Conservation (phyloP, 2,797 vertebrate genomes). For the Microchirus variegatus region DNA sequence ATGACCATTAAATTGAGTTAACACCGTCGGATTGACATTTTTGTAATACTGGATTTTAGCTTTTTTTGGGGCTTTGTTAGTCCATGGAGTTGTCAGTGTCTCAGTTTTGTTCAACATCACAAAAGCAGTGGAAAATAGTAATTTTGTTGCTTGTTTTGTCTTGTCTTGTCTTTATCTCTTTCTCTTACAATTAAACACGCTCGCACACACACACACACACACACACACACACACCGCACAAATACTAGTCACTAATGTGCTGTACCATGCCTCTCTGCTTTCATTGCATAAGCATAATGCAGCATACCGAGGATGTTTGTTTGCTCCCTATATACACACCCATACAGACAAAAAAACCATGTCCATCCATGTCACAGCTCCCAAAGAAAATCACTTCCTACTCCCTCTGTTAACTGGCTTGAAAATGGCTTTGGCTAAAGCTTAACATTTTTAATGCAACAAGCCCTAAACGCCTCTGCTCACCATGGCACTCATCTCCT, state of each 20-base stretch:
- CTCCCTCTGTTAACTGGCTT: conserved; percentile 65
- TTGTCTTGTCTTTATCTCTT: conserved; percentile 31
- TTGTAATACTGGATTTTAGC: too few species aligned
- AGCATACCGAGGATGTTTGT: conserved; percentile 49
- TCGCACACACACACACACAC: conserved; percentile 4
- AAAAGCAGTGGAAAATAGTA: too few species aligned
- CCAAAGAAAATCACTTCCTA: conserved; percentile 61
- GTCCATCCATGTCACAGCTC: conserved; percentile 60
- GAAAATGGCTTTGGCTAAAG: conserved; percentile 74
- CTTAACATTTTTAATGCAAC: conserved; percentile 70
- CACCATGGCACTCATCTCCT: conserved; percentile 9
- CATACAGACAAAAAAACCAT: conserved; percentile 26
- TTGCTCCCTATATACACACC: conserved; percentile 20
- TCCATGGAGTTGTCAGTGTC: too few species aligned
- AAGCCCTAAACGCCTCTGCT: conserved; percentile 11
- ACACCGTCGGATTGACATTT: too few species aligned
- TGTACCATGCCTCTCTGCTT: conserved; percentile 43
- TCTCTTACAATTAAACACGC: conserved; percentile 1
- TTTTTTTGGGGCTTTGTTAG: too few species aligned
- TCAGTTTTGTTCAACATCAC: too few species aligned
- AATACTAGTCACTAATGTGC: conserved; percentile 42
- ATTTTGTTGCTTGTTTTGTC: conserved; percentile 9
- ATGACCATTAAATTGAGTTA: too few species aligned
- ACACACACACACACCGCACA: not conserved
- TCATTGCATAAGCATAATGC: conserved; percentile 49